These are phyloP conservation scores for Syritta pipiens DNA, from an alignment of 2,888 invertebrate species.

Conservation along the genomic window DNA sequence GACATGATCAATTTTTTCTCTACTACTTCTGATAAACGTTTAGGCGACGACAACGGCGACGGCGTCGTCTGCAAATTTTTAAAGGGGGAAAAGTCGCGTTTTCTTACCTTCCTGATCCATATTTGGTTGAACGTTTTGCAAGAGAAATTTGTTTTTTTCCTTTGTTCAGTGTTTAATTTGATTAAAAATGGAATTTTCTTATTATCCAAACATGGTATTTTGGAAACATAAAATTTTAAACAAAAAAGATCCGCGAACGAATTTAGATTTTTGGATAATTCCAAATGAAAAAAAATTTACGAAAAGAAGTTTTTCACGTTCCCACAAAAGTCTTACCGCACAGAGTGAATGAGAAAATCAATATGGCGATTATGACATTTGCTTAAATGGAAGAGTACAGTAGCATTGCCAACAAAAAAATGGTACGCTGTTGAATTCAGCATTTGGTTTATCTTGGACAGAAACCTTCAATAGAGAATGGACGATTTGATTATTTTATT, in stretches of 20 bases:
- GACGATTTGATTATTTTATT: no score
- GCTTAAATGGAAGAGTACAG: neutral
- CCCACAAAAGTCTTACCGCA: conserved; percentile 33
- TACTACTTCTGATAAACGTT: no score
- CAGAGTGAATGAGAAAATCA: conserved; percentile 43
- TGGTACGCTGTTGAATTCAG: neutral
- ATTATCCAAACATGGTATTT: conserved; percentile 53
- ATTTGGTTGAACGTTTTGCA: conserved; percentile 8
- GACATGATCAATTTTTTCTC: no score
- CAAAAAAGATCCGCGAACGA: conserved; percentile 24
- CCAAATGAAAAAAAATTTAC: conserved; percentile 42
- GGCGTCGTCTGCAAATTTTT: conserved; percentile 7
- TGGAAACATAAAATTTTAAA: conserved; percentile 34
- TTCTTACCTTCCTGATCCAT: conserved; percentile 62
- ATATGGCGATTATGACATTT: conserved; percentile 62
- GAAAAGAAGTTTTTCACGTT: conserved; percentile 41
- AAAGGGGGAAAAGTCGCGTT: neutral
- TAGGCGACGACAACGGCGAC: no score
- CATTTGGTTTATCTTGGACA: neutral
- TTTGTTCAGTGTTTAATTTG: neutral
- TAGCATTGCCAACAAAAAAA: conserved; percentile 1
- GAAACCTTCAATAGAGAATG: no score
- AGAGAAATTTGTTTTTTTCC: conserved; percentile 4
- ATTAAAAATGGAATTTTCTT: conserved; percentile 35
- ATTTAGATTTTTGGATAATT: conserved; percentile 32